phyloP scores from a whole-genome alignment of 2,888 invertebrate species.

The Camptogramma bilineatum region DNA sequence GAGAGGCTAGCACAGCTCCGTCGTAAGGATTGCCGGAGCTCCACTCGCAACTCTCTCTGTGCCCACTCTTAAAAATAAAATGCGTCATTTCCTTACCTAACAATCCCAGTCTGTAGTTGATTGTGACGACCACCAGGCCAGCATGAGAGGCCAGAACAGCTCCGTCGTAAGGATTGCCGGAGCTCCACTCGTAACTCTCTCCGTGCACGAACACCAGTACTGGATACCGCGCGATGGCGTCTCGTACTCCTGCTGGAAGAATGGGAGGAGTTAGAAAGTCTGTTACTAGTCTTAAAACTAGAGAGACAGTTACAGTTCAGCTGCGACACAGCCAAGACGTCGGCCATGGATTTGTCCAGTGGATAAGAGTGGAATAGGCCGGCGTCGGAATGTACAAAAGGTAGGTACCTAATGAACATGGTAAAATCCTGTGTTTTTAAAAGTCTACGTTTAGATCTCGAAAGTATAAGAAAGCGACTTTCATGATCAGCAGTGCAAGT shows the following conservation, averaged over 20 bases:
- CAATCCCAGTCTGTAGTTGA: slow-evolving; percentile 93
- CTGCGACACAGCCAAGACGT: too few relatives aligned
- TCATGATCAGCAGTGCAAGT: too few relatives aligned
- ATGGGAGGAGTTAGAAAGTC: slow-evolving; percentile 37
- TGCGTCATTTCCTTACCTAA: slow-evolving; percentile 85
- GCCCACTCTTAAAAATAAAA: slow-evolving; percentile 63
- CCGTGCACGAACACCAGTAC: slow-evolving; percentile 98
- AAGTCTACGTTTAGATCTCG: too few relatives aligned
- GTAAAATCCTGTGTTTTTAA: too few relatives aligned
- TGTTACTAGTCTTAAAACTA: neutral
- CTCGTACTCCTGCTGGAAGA: slow-evolving; percentile 87
- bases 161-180: slow-evolving; percentile 99
- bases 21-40: slow-evolving; percentile 97
- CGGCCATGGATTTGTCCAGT: too few relatives aligned
- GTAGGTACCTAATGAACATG: too few relatives aligned
- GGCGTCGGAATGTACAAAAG: too few relatives aligned
- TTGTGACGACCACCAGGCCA: slow-evolving; percentile 94
- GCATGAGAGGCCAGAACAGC: slow-evolving; percentile 97
- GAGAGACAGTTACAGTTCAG: too few relatives aligned
- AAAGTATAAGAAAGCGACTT: too few relatives aligned
- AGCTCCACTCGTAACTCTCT: slow-evolving; percentile 98
- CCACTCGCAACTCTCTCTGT: slow-evolving; percentile 98
- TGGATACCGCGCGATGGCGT: slow-evolving; percentile 88
- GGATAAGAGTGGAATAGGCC: too few relatives aligned
- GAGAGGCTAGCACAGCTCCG: slow-evolving; percentile 94